phyloP scores from a whole-genome alignment of 2,113 vertebrate genomes.

The Cyanoderma ruficeps region DNA sequence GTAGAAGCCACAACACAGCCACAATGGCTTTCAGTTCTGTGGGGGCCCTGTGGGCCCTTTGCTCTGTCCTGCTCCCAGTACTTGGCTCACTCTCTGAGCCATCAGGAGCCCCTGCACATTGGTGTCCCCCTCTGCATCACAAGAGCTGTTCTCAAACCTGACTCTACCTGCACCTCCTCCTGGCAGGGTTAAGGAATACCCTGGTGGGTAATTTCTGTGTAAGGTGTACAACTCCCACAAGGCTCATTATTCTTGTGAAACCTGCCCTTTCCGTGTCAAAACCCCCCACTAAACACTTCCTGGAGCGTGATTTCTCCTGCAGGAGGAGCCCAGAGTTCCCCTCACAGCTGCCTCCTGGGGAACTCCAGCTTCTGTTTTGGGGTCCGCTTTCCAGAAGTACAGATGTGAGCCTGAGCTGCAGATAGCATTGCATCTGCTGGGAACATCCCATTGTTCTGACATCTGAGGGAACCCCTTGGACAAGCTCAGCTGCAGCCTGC shows the following conservation, averaged over 20 bases:
- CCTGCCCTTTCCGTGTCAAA: neutral
- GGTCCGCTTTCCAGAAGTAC: neutral
- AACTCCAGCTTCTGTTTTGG: neutral
- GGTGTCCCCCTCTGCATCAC: neutral
- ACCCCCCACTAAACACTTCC: neutral
- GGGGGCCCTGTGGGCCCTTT: no score
- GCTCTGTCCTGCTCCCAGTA: neutral
- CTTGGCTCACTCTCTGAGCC: fast-evolving
- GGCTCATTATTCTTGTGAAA: neutral
- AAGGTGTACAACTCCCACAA: neutral
- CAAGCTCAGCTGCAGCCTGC: neutral
- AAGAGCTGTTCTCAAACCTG: neutral
- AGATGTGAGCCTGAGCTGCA: neutral
- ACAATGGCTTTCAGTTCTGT: neutral
- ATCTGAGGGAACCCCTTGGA: neutral
- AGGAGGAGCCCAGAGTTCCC: neutral
- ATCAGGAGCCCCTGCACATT: neutral
- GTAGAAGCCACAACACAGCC: neutral
- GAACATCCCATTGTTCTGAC: neutral
- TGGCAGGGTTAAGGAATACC: neutral
- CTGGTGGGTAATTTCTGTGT: neutral
- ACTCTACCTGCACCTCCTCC: neutral
- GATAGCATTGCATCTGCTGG: neutral
- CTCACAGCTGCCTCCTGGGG: neutral
- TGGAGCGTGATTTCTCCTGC: fast-evolving